phyloP scores from a whole-genome alignment of 2,797 vertebrate species.

The Danio choprae region DNA sequence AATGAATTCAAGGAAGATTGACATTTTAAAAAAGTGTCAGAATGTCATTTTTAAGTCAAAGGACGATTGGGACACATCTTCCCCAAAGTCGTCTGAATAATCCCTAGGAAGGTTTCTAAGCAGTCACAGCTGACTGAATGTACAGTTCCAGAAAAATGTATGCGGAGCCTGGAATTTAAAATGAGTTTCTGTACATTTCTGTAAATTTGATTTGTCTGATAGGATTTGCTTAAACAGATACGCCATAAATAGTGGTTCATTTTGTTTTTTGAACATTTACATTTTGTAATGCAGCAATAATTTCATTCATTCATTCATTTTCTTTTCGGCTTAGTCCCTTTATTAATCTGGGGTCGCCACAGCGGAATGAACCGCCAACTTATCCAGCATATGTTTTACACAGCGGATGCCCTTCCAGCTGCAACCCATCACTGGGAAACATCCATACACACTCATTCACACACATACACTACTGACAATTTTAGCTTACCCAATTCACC shows the following conservation, averaged over 20 bases:
- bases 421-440: no score
- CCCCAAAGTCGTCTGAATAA: not conserved
- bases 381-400: no score
- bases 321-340: no score
- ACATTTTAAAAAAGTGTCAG: constrained; percentile 32
- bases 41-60: constrained; percentile 1
- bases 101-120: not conserved
- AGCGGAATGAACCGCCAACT: no score
- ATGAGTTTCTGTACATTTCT: not conserved
- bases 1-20: constrained; percentile 17
- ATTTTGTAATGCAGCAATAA: not conserved
- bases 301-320: no score
- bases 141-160: not conserved
- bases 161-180: not conserved
- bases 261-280: not conserved
- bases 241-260: not conserved
- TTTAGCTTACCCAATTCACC: no score
- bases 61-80: not conserved
- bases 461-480: no score
- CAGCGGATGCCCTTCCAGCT: no score
- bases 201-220: not conserved
- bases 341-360: no score
- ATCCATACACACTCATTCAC: no score
- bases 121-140: not conserved
- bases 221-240: not conserved